These are phyloP conservation scores for Sebastes iracundus DNA, from an alignment of 2,797 vertebrate species.

Conservation along the genomic window DNA sequence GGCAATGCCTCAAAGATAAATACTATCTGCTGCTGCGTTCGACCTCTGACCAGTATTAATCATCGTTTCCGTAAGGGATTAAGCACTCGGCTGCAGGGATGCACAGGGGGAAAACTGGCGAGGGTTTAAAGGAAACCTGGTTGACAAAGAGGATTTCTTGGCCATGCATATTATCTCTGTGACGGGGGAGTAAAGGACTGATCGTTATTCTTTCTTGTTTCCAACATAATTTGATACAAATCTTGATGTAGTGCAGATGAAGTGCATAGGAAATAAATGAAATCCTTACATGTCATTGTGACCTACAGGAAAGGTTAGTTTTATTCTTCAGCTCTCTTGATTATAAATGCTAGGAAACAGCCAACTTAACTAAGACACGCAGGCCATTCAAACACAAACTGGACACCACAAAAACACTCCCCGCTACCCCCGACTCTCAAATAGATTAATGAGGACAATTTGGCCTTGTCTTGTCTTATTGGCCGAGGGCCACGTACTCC, in stretches of 20 bases:
- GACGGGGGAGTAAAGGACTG: not conserved
- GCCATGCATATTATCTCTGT: not conserved
- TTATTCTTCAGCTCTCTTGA: not conserved
- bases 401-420: conserved; percentile 40
- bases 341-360: conserved; percentile 22
- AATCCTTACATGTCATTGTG: not conserved
- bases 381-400: conserved; percentile 32
- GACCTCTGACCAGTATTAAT: conserved; percentile 35
- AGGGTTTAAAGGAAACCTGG: not conserved
- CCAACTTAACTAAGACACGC: conserved; percentile 8
- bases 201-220: not conserved
- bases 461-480: conserved; percentile 66
- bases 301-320: conserved; percentile 11
- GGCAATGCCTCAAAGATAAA: conserved; percentile 36
- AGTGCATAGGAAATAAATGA: not conserved
- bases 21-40: not conserved
- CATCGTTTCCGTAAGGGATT: not conserved
- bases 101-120: not conserved
- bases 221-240: not conserved
- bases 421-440: conserved; percentile 8
- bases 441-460: conserved; percentile 72
- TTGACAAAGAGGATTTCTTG: not conserved
- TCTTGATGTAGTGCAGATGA: not conserved
- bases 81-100: not conserved
- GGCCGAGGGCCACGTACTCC: conserved; percentile 51